These are phyloP conservation scores for Trisateles emortualis DNA, from an alignment of 2,888 invertebrate genomes.

Conservation along the genomic window DNA sequence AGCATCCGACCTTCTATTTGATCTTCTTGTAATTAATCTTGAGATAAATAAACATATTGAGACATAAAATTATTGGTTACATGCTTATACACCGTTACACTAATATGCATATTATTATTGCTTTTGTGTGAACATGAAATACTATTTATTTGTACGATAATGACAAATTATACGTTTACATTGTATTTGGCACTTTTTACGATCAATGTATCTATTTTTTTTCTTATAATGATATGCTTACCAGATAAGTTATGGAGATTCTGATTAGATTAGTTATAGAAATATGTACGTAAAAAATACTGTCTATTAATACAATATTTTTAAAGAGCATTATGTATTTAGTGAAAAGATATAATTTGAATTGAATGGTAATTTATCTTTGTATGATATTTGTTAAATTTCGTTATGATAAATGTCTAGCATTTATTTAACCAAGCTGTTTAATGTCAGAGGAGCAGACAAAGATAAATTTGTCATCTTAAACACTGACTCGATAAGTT, in stretches of 20 bases:
- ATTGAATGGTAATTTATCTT: neutral
- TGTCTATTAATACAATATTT: slow-evolving; percentile 23
- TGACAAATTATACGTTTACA: slow-evolving; percentile 47
- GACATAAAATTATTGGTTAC: slow-evolving; percentile 48
- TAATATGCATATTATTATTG: slow-evolving; percentile 38
- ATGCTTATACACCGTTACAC: slow-evolving; percentile 35
- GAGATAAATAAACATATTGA: slow-evolving; percentile 39
- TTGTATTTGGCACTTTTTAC: slow-evolving; percentile 34
- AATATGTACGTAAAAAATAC: slow-evolving; percentile 12
- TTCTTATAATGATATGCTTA: slow-evolving; percentile 21
- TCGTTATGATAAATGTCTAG: neutral
- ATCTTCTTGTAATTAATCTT: slow-evolving; percentile 46
- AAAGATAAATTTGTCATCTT: neutral
- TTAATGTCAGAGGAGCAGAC: neutral
- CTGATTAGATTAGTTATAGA: slow-evolving; percentile 28
- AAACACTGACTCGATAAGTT: neutral
- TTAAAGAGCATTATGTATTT: neutral
- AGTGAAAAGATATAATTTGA: neutral
- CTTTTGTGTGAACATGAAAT: slow-evolving; percentile 42
- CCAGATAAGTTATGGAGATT: slow-evolving; percentile 33
- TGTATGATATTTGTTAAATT: neutral
- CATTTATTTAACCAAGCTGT: neutral
- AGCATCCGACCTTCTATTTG: slow-evolving; percentile 42
- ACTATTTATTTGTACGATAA: slow-evolving; percentile 32
- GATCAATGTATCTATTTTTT: slow-evolving; percentile 20